Evolutionary conservation across 1,140 invertebrate species (phyloP).

Genomic region (Drosophila malerkotliana): DNA sequence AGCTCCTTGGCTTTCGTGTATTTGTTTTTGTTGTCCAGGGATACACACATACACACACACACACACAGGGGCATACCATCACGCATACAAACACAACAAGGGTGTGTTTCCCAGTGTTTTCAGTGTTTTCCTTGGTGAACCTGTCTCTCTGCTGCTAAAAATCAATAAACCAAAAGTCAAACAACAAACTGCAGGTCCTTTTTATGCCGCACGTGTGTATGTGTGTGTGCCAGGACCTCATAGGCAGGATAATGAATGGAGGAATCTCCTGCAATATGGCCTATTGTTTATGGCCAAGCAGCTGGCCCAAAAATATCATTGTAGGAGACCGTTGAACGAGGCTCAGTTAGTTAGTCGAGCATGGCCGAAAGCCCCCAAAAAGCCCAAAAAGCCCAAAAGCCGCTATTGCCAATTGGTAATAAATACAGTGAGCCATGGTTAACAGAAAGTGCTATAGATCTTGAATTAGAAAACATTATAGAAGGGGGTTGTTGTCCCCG

Average conservation of each 20-base stretch:
- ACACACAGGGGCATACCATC: too few relatives aligned
- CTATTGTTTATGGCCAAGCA: not conserved
- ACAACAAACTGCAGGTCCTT: constrained; percentile 47
- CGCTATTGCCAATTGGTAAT: constrained; percentile 34
- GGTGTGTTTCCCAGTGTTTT: constrained; percentile 63
- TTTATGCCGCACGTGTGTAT: not conserved
- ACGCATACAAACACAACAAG: constrained; percentile 20
- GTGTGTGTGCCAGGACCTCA: not conserved
- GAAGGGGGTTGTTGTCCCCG: too few relatives aligned
- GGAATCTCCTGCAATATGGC: not conserved
- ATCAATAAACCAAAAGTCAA: constrained; percentile 64
- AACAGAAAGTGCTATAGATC: constrained; percentile 1
- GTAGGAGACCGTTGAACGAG: constrained; percentile 42
- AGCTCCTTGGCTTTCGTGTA: constrained; percentile 7
- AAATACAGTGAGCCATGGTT: constrained; percentile 34
- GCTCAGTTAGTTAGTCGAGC: constrained; percentile 34
- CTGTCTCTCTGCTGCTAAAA: constrained; percentile 51
- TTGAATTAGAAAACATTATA: not conserved
- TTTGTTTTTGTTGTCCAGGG: constrained; percentile 48
- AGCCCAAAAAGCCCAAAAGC: constrained; percentile 2
- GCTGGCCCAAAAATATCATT: constrained; percentile 16
- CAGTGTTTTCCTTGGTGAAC: constrained; percentile 29
- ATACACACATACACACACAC: constrained; percentile 57
- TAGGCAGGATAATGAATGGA: not conserved
- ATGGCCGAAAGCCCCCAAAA: constrained; percentile 32